Percentiles rank a stretch among this genome's conserved stretches.
These are phyloP conservation scores for Watersipora subatra DNA, from an alignment of 1,140 invertebrate genomes.

Conservation along the genomic window DNA sequence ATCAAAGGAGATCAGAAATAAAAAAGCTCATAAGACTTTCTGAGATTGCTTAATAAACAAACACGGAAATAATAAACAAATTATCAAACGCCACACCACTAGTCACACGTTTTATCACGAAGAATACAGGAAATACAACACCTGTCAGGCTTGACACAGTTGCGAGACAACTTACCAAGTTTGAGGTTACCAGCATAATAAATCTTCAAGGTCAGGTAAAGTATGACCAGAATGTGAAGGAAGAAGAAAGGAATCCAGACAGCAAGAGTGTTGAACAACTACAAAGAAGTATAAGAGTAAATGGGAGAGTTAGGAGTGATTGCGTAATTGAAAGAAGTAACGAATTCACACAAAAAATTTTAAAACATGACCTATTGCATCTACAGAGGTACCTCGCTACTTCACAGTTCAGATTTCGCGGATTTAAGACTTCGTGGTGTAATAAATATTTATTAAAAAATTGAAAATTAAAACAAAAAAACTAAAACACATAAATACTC, in stretches of 20 bases:
- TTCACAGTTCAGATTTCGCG: constrained; percentile 5
- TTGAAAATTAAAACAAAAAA: not conserved
- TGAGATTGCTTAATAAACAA: not conserved
- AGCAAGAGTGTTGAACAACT: constrained; percentile 51
- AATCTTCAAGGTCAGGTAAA: constrained; percentile 63
- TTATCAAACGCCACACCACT: not conserved
- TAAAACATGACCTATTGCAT: not conserved
- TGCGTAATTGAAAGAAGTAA: not conserved
- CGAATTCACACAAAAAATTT: not conserved
- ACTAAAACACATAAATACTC: too few species aligned
- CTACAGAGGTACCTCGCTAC: not conserved
- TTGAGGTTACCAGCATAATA: constrained; percentile 72
- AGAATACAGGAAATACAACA: not conserved
- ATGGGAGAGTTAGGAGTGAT: not conserved
- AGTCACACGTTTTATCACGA: not conserved
- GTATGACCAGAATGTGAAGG: constrained; percentile 53
- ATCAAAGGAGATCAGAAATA: not conserved
- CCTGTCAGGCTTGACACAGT: too few species aligned
- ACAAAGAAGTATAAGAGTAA: constrained; percentile 9
- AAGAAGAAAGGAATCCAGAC: constrained; percentile 68
- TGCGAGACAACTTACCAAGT: constrained; percentile 32
- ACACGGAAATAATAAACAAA: not conserved
- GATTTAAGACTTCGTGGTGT: not conserved
- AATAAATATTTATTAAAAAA: not conserved
- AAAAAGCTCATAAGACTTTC: not conserved